Evolutionary conservation across 2,113 vertebrate species (phyloP).

Genomic region (Misgurnus mizolepis): DNA sequence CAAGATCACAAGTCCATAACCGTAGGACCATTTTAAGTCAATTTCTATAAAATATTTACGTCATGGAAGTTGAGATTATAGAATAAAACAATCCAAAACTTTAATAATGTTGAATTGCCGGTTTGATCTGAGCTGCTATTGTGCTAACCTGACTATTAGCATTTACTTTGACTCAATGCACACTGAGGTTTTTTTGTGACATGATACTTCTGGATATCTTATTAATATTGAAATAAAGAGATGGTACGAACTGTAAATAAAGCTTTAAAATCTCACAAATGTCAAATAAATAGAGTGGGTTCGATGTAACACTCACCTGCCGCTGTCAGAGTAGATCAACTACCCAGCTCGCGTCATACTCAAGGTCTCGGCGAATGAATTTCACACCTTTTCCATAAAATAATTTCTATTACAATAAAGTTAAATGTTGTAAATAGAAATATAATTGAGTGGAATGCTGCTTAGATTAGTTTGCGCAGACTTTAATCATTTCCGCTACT

Average conservation of each 20-base stretch:
- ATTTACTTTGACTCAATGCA: background rate
- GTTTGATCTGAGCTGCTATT: background rate
- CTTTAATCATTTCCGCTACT: slow-evolving; percentile 39
- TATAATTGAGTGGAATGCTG: background rate
- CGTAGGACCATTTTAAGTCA: too few relatives aligned
- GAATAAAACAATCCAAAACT: background rate
- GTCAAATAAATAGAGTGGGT: slow-evolving; percentile 1
- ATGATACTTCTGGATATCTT: background rate
- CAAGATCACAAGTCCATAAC: too few relatives aligned
- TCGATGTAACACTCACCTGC: slow-evolving; percentile 61
- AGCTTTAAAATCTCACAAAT: background rate
- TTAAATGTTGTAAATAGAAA: background rate
- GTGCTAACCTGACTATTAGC: slow-evolving; percentile 5
- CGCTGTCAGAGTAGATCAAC: slow-evolving; percentile 58
- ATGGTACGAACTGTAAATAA: background rate
- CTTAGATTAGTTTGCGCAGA: slow-evolving; percentile 20
- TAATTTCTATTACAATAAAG: background rate
- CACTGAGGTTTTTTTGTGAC: background rate
- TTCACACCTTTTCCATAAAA: background rate
- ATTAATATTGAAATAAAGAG: background rate
- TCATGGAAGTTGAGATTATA: background rate
- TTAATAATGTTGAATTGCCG: background rate
- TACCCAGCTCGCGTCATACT: slow-evolving; percentile 71
- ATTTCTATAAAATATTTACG: too few relatives aligned
- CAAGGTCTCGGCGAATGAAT: background rate